A percentile compares a stretch with the other conserved stretches of the same genome.
These are phyloP conservation scores for Rhopalosiphum padi DNA, from an alignment of 1,140 invertebrate species.

Conservation along the genomic window DNA sequence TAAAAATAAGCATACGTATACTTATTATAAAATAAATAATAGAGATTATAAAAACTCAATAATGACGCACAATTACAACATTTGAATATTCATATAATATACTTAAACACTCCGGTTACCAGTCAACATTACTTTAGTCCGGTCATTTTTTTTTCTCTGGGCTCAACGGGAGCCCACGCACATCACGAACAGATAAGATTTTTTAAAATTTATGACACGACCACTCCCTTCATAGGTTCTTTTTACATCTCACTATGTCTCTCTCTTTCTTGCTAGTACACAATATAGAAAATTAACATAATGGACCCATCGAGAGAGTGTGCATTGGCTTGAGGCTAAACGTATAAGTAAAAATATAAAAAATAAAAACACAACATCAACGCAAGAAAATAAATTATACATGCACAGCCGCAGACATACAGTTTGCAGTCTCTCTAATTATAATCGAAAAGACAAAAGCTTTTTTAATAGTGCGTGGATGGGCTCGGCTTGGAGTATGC, in stretches of 20 bases:
- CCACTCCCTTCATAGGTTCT: constrained; percentile 17
- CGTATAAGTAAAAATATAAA: constrained; percentile 29
- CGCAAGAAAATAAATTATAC: constrained; percentile 2
- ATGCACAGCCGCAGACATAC: background rate
- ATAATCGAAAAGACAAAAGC: background rate
- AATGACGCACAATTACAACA: background rate
- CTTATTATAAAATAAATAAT: background rate
- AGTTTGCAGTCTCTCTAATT: background rate
- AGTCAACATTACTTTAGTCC: background rate
- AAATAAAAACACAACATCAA: background rate
- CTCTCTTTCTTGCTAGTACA: background rate
- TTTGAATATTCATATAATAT: constrained; percentile 20
- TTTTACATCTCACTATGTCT: background rate
- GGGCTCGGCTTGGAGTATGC: too few species aligned
- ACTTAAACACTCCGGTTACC: background rate
- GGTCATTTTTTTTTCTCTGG: background rate
- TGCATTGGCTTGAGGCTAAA: background rate
- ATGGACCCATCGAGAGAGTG: background rate
- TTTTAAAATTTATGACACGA: constrained; percentile 21
- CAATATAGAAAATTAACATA: constrained; percentile 29
- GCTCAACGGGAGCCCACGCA: background rate
- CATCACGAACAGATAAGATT: constrained; percentile 12
- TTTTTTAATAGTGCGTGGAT: background rate
- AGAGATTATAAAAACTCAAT: background rate
- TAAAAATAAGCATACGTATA: background rate